These are phyloP conservation scores for Vidua chalybeata DNA, from an alignment of 2,113 vertebrate genomes.

Conservation along the genomic window DNA sequence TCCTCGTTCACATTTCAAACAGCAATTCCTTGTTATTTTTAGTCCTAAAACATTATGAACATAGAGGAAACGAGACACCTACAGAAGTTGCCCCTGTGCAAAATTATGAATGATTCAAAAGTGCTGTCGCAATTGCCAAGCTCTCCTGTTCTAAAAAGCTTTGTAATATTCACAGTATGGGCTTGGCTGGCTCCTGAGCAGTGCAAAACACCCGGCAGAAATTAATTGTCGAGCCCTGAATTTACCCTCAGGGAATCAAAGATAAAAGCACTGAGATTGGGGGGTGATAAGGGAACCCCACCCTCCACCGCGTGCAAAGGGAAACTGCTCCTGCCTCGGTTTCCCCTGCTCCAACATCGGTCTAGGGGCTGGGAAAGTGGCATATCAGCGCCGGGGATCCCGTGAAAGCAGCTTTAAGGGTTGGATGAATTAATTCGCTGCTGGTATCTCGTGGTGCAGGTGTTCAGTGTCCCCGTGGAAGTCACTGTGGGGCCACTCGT, in stretches of 20 bases:
- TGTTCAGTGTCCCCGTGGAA: not conserved
- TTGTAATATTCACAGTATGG: not conserved
- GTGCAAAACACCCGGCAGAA: not conserved
- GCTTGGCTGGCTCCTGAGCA: not conserved
- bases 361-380: not conserved
- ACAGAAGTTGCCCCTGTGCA: slow-evolving; percentile 38
- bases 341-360: not conserved
- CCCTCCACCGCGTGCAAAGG: rapidly evolving
- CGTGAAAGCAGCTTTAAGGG: not conserved
- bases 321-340: not conserved
- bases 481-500: not conserved
- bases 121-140: not conserved
- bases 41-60: slow-evolving; percentile 26
- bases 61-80: slow-evolving; percentile 42
- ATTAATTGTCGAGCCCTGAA: not conserved
- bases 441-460: not conserved
- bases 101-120: slow-evolving; percentile 55
- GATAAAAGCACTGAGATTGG: not conserved
- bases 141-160: not conserved
- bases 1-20: not conserved
- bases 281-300: not conserved
- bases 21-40: slow-evolving; percentile 45
- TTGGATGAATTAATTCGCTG: not conserved
- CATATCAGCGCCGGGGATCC: not conserved
- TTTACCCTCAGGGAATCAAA: not conserved